phyloP scores from a whole-genome alignment of 2,888 invertebrate species.

The Acronicta psi region DNA sequence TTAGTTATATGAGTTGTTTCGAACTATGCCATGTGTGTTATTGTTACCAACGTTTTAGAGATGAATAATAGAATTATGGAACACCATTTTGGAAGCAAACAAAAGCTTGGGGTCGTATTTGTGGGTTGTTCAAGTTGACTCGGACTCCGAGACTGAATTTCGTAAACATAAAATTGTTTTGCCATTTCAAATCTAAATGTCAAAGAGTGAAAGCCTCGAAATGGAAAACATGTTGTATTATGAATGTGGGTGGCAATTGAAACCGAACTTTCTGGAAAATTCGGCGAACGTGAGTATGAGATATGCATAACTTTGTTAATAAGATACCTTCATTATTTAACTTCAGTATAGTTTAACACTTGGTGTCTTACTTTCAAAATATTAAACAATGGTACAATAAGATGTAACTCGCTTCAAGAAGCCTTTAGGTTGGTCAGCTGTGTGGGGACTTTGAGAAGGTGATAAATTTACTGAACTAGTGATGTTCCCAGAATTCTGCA shows the following conservation, averaged over 20 bases:
- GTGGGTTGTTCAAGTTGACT: constrained; percentile 6
- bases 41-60: constrained; percentile 23
- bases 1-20: constrained; percentile 49
- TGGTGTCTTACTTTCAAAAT: too few species aligned
- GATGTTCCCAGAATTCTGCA: too few species aligned
- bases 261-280: constrained; percentile 1
- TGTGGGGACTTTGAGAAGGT: too few species aligned
- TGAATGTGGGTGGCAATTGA: constrained; percentile 1
- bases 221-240: constrained; percentile 14
- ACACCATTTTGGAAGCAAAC: constrained; percentile 41
- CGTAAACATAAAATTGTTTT: constrained; percentile 24
- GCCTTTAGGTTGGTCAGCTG: too few species aligned
- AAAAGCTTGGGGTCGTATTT: constrained; percentile 22
- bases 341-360: too few species aligned
- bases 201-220: constrained; percentile 16
- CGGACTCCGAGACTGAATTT: constrained; percentile 17
- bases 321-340: too few species aligned
- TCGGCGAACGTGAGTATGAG: not conserved
- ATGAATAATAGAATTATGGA: constrained; percentile 49
- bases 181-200: constrained; percentile 20
- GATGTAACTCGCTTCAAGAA: too few species aligned
- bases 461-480: too few species aligned
- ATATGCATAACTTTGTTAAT: too few species aligned
- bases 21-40: constrained; percentile 36
- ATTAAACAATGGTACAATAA: too few species aligned